Evolutionary conservation across 1,140 invertebrate genomes (phyloP).

Genomic region (Ceratina calcarata): DNA sequence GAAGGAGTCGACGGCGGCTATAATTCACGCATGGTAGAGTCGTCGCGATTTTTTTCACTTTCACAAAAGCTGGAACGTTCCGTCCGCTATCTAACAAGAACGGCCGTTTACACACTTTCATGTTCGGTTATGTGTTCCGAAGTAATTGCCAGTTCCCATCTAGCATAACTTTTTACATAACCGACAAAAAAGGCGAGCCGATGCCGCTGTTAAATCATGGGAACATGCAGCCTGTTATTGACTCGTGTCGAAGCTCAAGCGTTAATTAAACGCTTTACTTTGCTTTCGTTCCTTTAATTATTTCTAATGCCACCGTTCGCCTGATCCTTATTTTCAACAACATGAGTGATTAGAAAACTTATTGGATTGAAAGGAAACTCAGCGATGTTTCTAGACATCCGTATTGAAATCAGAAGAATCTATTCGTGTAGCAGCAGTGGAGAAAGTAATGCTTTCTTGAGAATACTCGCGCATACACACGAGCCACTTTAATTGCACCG

Average conservation of each 20-base stretch:
- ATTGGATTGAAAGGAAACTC: not conserved
- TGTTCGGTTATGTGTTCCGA: constrained; percentile 20
- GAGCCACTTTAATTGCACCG: constrained; percentile 48
- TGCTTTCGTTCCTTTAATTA: not conserved
- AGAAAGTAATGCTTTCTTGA: constrained; percentile 74
- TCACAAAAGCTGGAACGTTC: constrained; percentile 61
- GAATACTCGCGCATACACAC: constrained; percentile 21
- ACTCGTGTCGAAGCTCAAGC: not conserved
- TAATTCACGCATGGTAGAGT: constrained; percentile 72
- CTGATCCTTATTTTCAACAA: too few relatives aligned
- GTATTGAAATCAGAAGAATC: constrained; percentile 4
- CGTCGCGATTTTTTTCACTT: constrained; percentile 75
- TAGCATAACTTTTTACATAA: constrained; percentile 46
- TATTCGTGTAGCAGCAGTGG: constrained; percentile 27
- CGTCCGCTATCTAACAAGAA: constrained; percentile 35
- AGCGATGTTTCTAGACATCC: not conserved
- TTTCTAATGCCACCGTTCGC: too few relatives aligned
- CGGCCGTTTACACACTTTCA: constrained; percentile 14
- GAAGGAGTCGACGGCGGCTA: constrained; percentile 59
- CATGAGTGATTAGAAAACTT: not conserved
- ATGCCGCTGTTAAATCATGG: not conserved
- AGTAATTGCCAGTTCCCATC: constrained; percentile 27
- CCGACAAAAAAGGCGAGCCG: constrained; percentile 1
- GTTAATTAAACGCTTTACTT: constrained; percentile 10
- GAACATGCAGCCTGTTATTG: not conserved